phyloP scores from a whole-genome alignment of 2,888 invertebrate species.

The Trissoscelio sp. region DNA sequence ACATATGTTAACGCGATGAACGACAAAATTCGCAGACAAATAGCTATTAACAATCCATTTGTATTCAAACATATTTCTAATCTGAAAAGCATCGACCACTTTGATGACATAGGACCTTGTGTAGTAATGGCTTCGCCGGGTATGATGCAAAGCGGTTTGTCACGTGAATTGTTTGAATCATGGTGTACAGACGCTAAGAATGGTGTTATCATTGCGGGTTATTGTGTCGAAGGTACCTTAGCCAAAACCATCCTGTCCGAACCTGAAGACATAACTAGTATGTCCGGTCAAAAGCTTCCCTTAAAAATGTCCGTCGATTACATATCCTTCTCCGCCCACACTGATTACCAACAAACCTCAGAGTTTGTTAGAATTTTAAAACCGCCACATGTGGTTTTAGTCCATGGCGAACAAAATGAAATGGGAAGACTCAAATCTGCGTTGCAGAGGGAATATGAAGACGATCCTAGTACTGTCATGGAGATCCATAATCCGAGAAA shows the following conservation, averaged over 20 bases:
- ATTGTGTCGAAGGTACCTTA: constrained; percentile 95
- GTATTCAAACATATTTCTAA: constrained; percentile 99
- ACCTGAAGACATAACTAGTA: constrained; percentile 98
- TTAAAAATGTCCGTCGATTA: constrained; percentile 99
- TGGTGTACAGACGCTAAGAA: constrained; percentile 99
- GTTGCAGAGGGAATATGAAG: constrained; percentile 96
- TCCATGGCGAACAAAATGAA: constrained; percentile 99
- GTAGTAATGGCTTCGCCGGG: constrained; percentile 99
- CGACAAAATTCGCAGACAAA: constrained; percentile 97
- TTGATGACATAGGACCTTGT: constrained; percentile 99
- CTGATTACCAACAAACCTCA: constrained; percentile 98
- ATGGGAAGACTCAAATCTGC: constrained; percentile 98
- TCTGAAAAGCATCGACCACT: constrained; percentile 98
- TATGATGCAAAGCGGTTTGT: constrained; percentile 99
- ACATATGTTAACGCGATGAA: constrained; percentile 99
- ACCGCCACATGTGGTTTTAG: constrained; percentile 97
- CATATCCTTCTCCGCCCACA: constrained; percentile 99
- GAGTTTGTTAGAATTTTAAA: constrained; percentile 97
- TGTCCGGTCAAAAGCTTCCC: constrained; percentile 97
- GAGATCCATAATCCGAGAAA: constrained; percentile 98
- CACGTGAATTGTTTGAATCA: constrained; percentile 97
- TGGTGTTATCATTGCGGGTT: constrained; percentile 99
- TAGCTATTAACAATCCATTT: constrained; percentile 99
- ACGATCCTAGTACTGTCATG: constrained; percentile 91
- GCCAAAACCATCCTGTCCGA: constrained; percentile 98